These are phyloP conservation scores for Miltochrista miniata DNA, from an alignment of 2,888 invertebrate genomes.

Conservation along the genomic window DNA sequence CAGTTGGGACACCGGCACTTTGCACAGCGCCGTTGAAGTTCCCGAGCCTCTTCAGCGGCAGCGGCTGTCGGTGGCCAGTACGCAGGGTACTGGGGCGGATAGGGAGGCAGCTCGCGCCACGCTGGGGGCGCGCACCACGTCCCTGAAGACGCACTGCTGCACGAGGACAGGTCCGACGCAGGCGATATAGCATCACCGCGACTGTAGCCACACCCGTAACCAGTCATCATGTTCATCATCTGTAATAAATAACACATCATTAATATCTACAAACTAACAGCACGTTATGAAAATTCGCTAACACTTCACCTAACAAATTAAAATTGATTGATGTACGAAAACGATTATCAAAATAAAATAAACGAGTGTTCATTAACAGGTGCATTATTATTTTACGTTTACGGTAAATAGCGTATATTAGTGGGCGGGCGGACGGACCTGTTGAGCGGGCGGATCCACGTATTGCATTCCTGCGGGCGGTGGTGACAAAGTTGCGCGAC, in stretches of 20 bases:
- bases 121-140: slow-evolving; percentile 64
- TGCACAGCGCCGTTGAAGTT: slow-evolving; percentile 87
- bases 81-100: slow-evolving; percentile 76
- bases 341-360: slow-evolving; percentile 13
- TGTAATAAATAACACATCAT: slow-evolving; percentile 47
- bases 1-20: slow-evolving; percentile 93
- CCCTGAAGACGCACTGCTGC: slow-evolving; percentile 73
- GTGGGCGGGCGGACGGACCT: slow-evolving; percentile 77
- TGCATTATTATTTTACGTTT: slow-evolving; percentile 37
- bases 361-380: slow-evolving; percentile 12
- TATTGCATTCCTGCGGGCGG: slow-evolving; percentile 78
- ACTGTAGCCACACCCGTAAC: slow-evolving; percentile 72
- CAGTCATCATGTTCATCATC: slow-evolving; percentile 77
- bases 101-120: slow-evolving; percentile 74
- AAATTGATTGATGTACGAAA: slow-evolving; percentile 11
- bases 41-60: slow-evolving; percentile 73
- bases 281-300: not conserved
- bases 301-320: slow-evolving; percentile 3
- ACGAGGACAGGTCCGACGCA: slow-evolving; percentile 71
- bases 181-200: slow-evolving; percentile 81
- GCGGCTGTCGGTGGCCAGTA: slow-evolving; percentile 76
- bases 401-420: slow-evolving; percentile 48
- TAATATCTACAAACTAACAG: slow-evolving; percentile 7
- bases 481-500: slow-evolving; percentile 75
- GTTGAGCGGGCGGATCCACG: slow-evolving; percentile 80